A percentile compares a stretch with the other conserved stretches of the same genome.
phyloP scores from a whole-genome alignment of 1,140 invertebrate genomes.

The Heterodera schachtii region DNA sequence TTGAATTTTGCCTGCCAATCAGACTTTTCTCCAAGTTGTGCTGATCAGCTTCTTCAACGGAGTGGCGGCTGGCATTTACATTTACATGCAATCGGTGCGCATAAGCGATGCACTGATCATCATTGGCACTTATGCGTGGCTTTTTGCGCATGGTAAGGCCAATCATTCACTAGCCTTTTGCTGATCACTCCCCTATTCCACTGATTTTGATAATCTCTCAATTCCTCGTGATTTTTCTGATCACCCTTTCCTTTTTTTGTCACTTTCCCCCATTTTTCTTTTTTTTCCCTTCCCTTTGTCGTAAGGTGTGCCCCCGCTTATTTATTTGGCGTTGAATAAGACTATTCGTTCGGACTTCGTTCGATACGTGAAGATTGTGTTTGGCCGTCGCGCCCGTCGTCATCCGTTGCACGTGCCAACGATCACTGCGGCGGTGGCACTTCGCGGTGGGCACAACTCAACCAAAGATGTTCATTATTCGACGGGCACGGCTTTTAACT shows the following conservation, averaged over 20 bases:
- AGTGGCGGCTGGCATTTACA: conserved; percentile 34
- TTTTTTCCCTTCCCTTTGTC: too few relatives aligned
- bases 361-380: conserved; percentile 13
- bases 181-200: too few relatives aligned
- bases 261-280: not conserved
- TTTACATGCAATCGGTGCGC: conserved; percentile 34
- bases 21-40: conserved; percentile 40
- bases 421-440: not conserved
- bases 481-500: not conserved
- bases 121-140: conserved; percentile 34
- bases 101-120: conserved; percentile 33
- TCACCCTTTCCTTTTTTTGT: not conserved
- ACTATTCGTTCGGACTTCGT: conserved; percentile 22
- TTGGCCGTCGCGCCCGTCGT: not conserved
- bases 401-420: not conserved
- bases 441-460: not conserved
- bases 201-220: too few relatives aligned
- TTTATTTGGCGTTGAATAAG: conserved; percentile 25
- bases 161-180: too few relatives aligned
- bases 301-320: conserved; percentile 15
- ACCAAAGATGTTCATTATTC: not conserved
- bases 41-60: conserved; percentile 40
- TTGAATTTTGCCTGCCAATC: not conserved
- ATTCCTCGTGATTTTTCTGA: not conserved
- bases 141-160: conserved; percentile 33